Evolutionary conservation across 2,113 vertebrate species (phyloP).

Genomic region (Percina caprodes): DNA sequence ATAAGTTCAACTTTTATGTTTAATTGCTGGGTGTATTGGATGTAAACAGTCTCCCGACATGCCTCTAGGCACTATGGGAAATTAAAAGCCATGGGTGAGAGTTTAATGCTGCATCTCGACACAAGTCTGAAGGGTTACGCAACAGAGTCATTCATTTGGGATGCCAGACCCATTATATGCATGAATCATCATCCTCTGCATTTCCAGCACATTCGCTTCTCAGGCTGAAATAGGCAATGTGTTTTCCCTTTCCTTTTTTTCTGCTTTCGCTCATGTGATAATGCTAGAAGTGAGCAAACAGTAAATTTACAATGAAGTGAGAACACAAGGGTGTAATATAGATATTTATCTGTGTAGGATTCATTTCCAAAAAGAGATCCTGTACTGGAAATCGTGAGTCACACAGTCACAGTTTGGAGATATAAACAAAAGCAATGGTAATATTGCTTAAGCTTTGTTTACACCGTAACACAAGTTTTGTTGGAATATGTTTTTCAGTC

Average conservation of each 20-base stretch:
- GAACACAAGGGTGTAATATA: conserved; percentile 15
- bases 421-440: conserved; percentile 3
- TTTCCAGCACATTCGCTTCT: conserved; percentile 61
- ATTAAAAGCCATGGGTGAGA: conserved; percentile 65
- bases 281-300: conserved; percentile 31
- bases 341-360: neutral
- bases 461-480: neutral
- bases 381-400: neutral
- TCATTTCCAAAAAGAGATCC: conserved; percentile 15
- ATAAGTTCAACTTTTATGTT: conserved; percentile 13
- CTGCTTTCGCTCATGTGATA: conserved; percentile 6
- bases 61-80: conserved; percentile 46
- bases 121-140: conserved; percentile 48
- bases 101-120: conserved; percentile 50
- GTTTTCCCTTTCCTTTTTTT: conserved; percentile 36
- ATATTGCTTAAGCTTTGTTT: conserved; percentile 29
- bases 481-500: conserved; percentile 20
- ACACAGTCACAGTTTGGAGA: conserved; percentile 8
- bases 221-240: conserved; percentile 66
- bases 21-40: conserved; percentile 24
- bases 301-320: conserved; percentile 19
- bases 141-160: conserved; percentile 57
- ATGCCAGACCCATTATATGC: conserved; percentile 67
- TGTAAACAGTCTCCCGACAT: conserved; percentile 41
- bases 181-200: conserved; percentile 65